Conservation (phyloP, 2,797 vertebrate genomes). For the Chloroceryle inda region DNA sequence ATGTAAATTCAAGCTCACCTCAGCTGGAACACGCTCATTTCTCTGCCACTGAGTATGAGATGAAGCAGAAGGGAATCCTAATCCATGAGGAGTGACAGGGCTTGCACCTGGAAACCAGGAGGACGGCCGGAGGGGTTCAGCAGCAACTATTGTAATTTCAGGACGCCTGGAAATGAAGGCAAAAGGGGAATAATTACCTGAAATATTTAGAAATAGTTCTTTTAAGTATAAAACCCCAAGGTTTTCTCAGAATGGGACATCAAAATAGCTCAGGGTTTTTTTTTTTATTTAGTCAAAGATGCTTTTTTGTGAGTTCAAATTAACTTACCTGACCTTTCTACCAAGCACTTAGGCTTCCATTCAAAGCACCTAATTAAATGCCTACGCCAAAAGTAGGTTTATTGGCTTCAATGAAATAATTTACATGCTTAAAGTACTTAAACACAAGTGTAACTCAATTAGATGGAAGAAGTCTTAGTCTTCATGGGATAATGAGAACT, state of each 20-base stretch:
- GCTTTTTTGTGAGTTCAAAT: background rate
- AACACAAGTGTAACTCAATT: constrained; percentile 21
- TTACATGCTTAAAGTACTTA: constrained; percentile 6
- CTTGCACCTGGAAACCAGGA: constrained; percentile 86
- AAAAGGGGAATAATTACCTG: background rate
- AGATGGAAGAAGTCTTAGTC: constrained; percentile 2
- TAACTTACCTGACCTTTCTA: background rate
- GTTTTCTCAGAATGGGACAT: background rate
- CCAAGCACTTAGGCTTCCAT: background rate
- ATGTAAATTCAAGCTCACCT: constrained; percentile 77
- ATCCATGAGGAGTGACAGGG: constrained; percentile 75
- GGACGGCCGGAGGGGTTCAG: constrained; percentile 86
- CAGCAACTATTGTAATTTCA: constrained; percentile 93
- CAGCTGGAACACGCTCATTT: constrained; percentile 80
- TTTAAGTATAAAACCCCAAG: background rate
- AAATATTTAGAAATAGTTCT: background rate
- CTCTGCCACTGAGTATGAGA: constrained; percentile 83
- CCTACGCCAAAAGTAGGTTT: constrained; percentile 29
- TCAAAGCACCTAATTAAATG: constrained; percentile 14
- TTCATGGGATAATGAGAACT: background rate
- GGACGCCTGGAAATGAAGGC: constrained; percentile 82
- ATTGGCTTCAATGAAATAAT: constrained; percentile 24
- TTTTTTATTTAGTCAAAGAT: background rate
- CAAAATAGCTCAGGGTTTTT: background rate
- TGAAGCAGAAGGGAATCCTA: constrained; percentile 82